These are phyloP conservation scores for Boleophthalmus pectinirostris DNA, from an alignment of 2,113 vertebrate species.

Conservation along the genomic window DNA sequence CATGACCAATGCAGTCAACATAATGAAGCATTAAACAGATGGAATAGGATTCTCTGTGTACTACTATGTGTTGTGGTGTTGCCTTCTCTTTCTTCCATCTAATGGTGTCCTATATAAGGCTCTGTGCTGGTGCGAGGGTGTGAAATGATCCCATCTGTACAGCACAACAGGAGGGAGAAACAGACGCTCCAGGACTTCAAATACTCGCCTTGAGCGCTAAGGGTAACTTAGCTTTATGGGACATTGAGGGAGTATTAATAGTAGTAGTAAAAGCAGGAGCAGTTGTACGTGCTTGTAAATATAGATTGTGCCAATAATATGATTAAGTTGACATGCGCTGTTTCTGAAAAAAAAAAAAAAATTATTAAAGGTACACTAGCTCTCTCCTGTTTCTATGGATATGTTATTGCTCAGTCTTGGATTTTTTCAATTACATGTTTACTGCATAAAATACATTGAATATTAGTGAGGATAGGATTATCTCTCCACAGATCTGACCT, in stretches of 20 bases:
- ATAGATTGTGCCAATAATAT: too few species aligned
- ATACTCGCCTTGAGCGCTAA: background rate
- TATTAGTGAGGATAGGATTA: too few species aligned
- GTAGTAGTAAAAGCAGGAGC: background rate
- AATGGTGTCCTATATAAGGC: background rate
- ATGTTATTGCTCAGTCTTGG: too few species aligned
- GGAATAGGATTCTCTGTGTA: background rate
- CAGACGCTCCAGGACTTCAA: background rate
- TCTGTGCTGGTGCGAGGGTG: background rate
- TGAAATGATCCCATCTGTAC: conserved; percentile 5
- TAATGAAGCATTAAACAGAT: background rate
- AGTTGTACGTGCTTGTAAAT: too few species aligned
- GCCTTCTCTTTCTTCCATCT: background rate
- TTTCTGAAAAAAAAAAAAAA: too few species aligned
- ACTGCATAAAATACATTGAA: too few species aligned
- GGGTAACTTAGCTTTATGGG: too few species aligned
- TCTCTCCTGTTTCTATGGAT: too few species aligned
- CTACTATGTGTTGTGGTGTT: background rate
- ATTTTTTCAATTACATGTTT: too few species aligned
- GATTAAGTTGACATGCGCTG: too few species aligned
- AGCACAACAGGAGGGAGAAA: background rate
- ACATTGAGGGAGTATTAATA: background rate
- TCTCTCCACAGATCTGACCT: too few species aligned
- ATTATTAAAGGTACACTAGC: too few species aligned
- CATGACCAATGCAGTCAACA: background rate